Conservation (phyloP, 2,113 vertebrate genomes). For the Talpa occidentalis region DNA sequence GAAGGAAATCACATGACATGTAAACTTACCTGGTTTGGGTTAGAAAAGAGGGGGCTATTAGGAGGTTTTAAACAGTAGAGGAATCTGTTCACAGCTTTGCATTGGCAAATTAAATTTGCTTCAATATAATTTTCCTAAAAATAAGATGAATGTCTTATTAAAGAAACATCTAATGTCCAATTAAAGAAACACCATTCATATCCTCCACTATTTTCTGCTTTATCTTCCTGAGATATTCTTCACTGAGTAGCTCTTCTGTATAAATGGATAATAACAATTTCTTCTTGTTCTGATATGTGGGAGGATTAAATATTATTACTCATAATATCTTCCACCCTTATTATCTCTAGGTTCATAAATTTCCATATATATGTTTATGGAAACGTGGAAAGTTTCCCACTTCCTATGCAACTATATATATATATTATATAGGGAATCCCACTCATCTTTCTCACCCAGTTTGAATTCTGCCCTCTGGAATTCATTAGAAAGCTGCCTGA, state of each 20-base stretch:
- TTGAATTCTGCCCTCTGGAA: background rate
- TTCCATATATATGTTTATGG: background rate
- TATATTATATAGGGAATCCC: background rate
- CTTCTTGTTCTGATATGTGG: background rate
- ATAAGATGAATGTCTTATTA: background rate
- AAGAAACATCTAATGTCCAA: background rate
- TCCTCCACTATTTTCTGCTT: background rate
- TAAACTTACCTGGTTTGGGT: background rate
- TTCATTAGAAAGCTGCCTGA: background rate
- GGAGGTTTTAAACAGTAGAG: background rate
- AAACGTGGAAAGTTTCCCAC: background rate
- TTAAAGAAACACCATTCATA: background rate
- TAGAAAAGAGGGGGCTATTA: background rate
- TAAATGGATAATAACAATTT: background rate
- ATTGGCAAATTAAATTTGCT: background rate
- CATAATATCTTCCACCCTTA: background rate
- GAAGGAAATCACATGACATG: background rate
- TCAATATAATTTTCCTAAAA: background rate
- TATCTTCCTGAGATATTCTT: background rate
- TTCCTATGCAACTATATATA: background rate
- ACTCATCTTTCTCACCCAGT: background rate
- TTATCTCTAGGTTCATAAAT: background rate
- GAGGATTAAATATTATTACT: background rate
- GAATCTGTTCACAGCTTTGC: background rate
- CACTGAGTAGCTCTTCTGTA: background rate